Base-by-base conservation (phyloP, 2,797 vertebrate species). In the Ptychadena robeensis region DNA sequence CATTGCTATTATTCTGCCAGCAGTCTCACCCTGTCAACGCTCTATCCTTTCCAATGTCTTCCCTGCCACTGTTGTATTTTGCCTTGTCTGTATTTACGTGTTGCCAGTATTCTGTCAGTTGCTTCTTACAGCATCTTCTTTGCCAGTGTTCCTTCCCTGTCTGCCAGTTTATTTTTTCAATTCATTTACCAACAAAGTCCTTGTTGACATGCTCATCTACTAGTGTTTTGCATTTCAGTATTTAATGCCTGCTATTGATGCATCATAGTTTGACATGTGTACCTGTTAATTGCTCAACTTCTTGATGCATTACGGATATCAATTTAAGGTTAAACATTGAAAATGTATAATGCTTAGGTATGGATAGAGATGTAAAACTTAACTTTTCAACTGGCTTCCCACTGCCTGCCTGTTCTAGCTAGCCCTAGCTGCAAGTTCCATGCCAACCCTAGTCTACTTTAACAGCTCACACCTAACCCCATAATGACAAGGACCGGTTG, bases 21-120 rank as follows among this genome's bases (percentile, higher is more conserved):
- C 59, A 67, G 37, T 71, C 28, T 71, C 35, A 40, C 69, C 40
- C 69, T 71, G 38, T 35, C 69, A 71, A 27, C 48, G 27, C 48
- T 71, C 40, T 48, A 40, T 44, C 69, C 69, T 27, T 71, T 48
- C 31, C 35, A 71, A n/a, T 12, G 69, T 48, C 7, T 40, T 71
- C 38, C 27, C 25, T 61, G 59, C 59, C 59, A 61, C 59, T 3
- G 9, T 28, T 61, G 27, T 61, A 27, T 61, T 61, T 61, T 61
- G 59, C 59, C 25, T 27, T 27, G 59, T 28, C 59, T 61, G 59
- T 61, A 61, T 61, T 61, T 61, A 61, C 27, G 27, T 61, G 59
- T 61, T 61, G 59, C 59, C 59, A 61, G 59, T 28, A 61, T 61
- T 61, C 59, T 61, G 59, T 61, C 59, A 61, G 10, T 59, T 59